Evolutionary conservation across 2,113 vertebrate species (phyloP).

Genomic region (Peromyscus polionotus): DNA sequence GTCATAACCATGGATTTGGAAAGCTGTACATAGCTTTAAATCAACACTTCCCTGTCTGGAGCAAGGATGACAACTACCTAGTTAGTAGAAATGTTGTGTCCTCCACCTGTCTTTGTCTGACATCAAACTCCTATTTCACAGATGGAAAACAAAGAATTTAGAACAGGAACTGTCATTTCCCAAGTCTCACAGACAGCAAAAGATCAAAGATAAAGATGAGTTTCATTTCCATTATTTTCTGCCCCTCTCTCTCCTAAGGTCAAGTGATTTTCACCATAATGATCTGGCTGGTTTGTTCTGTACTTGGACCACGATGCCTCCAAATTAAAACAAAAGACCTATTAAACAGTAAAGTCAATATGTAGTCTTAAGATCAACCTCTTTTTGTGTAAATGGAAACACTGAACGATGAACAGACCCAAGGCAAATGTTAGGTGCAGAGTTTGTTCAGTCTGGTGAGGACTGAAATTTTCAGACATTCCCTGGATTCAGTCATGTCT

Average conservation of each 20-base stretch:
- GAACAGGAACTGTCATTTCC: background rate
- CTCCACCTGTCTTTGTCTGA: no score
- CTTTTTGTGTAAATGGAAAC: background rate
- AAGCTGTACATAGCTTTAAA: background rate
- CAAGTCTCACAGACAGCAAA: background rate
- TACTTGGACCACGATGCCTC: background rate
- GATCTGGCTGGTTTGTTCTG: background rate
- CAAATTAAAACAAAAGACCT: conserved; percentile 7
- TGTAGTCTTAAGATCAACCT: background rate
- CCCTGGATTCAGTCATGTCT: background rate
- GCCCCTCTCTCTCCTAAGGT: rapidly evolving
- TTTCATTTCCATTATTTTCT: background rate
- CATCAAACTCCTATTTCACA: background rate
- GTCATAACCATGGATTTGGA: background rate
- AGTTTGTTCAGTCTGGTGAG: background rate
- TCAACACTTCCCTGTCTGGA: background rate
- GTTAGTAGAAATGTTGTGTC: background rate
- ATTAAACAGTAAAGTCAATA: background rate
- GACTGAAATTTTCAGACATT: background rate
- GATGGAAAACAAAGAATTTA: background rate
- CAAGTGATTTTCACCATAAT: background rate
- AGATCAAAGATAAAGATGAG: background rate
- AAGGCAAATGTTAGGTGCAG: background rate
- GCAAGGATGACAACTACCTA: background rate
- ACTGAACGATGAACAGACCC: background rate